phyloP scores from a whole-genome alignment of 2,888 invertebrate species.

The Agrochola litura region DNA sequence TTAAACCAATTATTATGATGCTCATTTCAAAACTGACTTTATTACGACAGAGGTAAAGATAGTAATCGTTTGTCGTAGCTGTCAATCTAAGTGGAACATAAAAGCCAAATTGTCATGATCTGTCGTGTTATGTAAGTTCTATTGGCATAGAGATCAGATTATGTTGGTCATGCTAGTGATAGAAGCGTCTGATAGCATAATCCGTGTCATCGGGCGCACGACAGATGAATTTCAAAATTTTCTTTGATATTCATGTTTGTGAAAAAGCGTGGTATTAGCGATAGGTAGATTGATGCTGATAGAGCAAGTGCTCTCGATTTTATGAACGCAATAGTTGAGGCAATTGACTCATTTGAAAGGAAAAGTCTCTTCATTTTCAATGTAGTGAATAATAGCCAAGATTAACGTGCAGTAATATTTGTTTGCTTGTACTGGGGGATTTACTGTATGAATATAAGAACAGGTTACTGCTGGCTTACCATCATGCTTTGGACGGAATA shows the following conservation, averaged over 20 bases:
- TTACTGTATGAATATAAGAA: too few species aligned
- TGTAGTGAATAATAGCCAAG: too few species aligned
- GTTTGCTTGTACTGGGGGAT: neutral
- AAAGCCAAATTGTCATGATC: conserved; percentile 48
- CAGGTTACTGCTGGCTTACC: too few species aligned
- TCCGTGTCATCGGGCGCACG: conserved; percentile 71
- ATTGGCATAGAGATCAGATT: conserved; percentile 38
- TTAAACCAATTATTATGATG: conserved; percentile 63
- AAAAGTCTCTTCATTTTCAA: conserved; percentile 19
- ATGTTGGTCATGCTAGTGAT: conserved; percentile 51
- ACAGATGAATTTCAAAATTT: conserved; percentile 70
- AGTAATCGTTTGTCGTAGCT: conserved; percentile 56
- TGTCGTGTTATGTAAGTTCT: conserved; percentile 34
- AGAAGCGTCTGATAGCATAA: conserved; percentile 63
- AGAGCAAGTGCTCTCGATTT: conserved; percentile 31
- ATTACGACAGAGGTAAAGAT: conserved; percentile 55
- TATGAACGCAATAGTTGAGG: conserved; percentile 23
- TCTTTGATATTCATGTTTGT: conserved; percentile 50
- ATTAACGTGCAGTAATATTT: neutral
- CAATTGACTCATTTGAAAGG: conserved; percentile 37
- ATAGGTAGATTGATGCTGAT: conserved; percentile 28
- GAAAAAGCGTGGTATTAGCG: conserved; percentile 42
- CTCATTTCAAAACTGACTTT: conserved; percentile 59
- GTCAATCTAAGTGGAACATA: conserved; percentile 52
- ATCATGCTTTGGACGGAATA: too few species aligned